These are phyloP conservation scores for Barnardius zonarius DNA, from an alignment of 2,113 vertebrate species.

Conservation along the genomic window DNA sequence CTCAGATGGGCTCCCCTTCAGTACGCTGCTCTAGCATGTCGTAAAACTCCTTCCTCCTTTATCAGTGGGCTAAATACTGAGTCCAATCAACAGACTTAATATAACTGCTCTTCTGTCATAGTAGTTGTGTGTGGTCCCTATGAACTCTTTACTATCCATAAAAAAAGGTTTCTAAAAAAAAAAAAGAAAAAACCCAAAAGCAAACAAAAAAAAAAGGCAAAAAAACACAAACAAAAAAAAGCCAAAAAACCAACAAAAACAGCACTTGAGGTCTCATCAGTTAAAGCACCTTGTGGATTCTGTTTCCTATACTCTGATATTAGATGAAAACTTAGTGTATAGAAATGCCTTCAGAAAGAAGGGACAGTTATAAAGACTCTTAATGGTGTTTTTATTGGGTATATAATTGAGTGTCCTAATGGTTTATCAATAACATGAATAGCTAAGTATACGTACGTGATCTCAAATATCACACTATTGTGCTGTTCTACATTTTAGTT, in stretches of 20 bases:
- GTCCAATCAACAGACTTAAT: slow-evolving; percentile 79
- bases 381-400: slow-evolving; percentile 73
- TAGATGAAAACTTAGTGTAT: slow-evolving; percentile 83
- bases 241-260: too few species aligned
- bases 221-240: too few species aligned
- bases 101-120: slow-evolving; percentile 73
- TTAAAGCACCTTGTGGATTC: slow-evolving; percentile 87
- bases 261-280: slow-evolving; percentile 84
- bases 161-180: background rate
- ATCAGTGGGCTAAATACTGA: slow-evolving; percentile 56
- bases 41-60: slow-evolving; percentile 72
- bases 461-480: slow-evolving; percentile 59
- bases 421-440: slow-evolving; percentile 79
- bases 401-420: slow-evolving; percentile 78
- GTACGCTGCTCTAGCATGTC: slow-evolving; percentile 99
- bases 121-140: slow-evolving; percentile 77
- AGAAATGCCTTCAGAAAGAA: slow-evolving; percentile 72
- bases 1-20: slow-evolving; percentile 98
- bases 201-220: background rate
- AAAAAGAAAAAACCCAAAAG: background rate
- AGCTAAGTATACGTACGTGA: slow-evolving; percentile 63
- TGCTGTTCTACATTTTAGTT: slow-evolving; percentile 73
- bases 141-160: slow-evolving; percentile 78
- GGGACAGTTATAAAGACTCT: slow-evolving; percentile 74
- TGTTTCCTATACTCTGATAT: slow-evolving; percentile 78